phyloP scores from a whole-genome alignment of 1,140 invertebrate species.

The Trachelipus rathkii region DNA sequence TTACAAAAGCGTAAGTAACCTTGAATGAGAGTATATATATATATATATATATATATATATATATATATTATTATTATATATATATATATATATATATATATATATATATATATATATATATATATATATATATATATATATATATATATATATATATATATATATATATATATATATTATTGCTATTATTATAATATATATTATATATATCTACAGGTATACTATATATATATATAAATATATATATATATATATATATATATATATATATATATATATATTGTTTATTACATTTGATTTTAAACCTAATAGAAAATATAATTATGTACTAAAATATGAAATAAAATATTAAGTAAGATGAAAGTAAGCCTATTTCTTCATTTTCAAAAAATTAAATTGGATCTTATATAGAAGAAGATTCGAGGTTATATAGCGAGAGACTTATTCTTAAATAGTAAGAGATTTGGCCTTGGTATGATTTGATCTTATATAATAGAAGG shows the following conservation, averaged over 20 bases:
- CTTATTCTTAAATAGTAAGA: too few relatives aligned
- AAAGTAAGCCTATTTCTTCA: too few relatives aligned
- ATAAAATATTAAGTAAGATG: too few relatives aligned
- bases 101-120: slow-evolving; percentile 26
- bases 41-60: slow-evolving; percentile 27
- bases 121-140: slow-evolving; percentile 23
- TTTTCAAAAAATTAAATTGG: too few relatives aligned
- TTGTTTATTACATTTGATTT: too few relatives aligned
- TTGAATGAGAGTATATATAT: slow-evolving; percentile 46
- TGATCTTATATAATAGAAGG: too few relatives aligned
- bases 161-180: slow-evolving; percentile 27
- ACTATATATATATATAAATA: background rate
- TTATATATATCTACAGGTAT: slow-evolving; percentile 18
- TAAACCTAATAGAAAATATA: too few relatives aligned
- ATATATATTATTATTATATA: slow-evolving; percentile 21
- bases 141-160: slow-evolving; percentile 28
- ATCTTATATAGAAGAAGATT: too few relatives aligned
- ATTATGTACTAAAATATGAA: too few relatives aligned
- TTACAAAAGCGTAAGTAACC: slow-evolving; percentile 67
- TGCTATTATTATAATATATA: too few relatives aligned
- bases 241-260: slow-evolving; percentile 13
- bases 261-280: slow-evolving; percentile 28
- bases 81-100: slow-evolving; percentile 25
- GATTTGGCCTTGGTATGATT: too few relatives aligned
- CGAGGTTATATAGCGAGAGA: too few relatives aligned